Conservation (phyloP, 2,113 vertebrate species). For the Passer montanus region DNA sequence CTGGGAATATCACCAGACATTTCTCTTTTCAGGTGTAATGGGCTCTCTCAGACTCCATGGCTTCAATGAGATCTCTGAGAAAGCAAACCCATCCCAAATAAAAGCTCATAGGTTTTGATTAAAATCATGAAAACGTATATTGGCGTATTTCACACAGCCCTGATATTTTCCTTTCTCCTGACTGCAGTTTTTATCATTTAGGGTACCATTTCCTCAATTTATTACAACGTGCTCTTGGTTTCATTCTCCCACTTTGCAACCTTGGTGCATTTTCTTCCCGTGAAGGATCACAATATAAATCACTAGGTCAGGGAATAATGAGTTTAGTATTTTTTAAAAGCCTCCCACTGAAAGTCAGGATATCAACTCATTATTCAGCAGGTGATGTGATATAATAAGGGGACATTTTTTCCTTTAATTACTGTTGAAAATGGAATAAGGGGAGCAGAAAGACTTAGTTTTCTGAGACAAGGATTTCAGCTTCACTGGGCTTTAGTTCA, state of each 20-base stretch:
- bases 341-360: not conserved
- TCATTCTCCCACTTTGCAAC: not conserved
- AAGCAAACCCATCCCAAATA: not conserved
- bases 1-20: not conserved
- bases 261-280: not conserved
- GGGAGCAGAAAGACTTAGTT: not conserved
- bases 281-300: constrained; percentile 18
- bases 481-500: not conserved
- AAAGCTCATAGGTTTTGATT: not conserved
- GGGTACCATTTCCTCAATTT: constrained; percentile 6
- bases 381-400: constrained; percentile 21
- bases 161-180: not conserved
- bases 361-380: constrained; percentile 14
- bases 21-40: not conserved
- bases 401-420: constrained; percentile 40
- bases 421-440: not conserved
- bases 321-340: constrained; percentile 31
- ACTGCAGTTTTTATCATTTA: not conserved
- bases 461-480: not conserved
- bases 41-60: not conserved
- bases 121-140: not conserved
- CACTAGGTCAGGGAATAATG: constrained; percentile 33
- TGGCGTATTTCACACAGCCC: not conserved
- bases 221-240: not conserved
- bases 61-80: not conserved